These are phyloP conservation scores for Odobenus rosmarus DNA, from an alignment of 2,113 vertebrate species.

Conservation along the genomic window DNA sequence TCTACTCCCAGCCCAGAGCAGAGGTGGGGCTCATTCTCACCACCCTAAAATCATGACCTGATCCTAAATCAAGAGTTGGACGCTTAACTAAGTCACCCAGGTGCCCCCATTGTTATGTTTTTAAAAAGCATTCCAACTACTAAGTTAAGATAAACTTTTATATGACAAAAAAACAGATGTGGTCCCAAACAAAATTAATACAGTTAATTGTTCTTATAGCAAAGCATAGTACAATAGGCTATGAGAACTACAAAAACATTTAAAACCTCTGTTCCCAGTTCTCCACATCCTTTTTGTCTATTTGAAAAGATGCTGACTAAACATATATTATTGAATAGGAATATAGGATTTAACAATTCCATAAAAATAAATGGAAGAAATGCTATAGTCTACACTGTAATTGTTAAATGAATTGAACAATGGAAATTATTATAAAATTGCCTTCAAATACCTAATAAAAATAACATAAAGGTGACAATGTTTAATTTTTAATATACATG, in stretches of 20 bases:
- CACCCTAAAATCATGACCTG: neutral
- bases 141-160: neutral
- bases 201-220: neutral
- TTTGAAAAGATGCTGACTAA: neutral
- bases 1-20: neutral
- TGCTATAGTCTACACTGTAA: neutral
- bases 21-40: neutral
- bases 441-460: constrained; percentile 16
- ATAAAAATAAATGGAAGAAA: neutral
- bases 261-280: neutral
- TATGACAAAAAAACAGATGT: neutral
- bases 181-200: neutral
- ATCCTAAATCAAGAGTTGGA: neutral
- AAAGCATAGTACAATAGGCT: neutral
- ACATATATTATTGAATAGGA: neutral
- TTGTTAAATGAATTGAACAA: constrained; percentile 14
- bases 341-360: neutral
- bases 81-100: neutral
- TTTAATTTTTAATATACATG: neutral
- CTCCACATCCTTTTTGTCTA: neutral
- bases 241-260: neutral
- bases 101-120: neutral
- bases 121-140: neutral
- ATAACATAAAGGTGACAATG: neutral
- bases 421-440: neutral